These are phyloP conservation scores for Amyelois transitella DNA, from an alignment of 1,140 invertebrate species.

Conservation along the genomic window DNA sequence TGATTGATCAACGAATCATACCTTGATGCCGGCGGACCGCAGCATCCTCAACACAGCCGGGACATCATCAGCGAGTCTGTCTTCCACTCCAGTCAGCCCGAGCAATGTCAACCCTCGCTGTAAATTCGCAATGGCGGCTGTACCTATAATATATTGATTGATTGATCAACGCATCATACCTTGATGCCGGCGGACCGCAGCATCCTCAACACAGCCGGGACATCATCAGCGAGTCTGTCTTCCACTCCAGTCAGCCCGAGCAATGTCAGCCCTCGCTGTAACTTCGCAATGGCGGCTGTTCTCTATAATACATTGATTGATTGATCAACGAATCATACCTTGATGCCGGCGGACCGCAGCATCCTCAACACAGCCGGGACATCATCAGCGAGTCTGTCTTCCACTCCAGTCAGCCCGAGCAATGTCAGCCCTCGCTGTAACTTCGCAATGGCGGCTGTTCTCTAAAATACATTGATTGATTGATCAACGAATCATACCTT, in stretches of 20 bases:
- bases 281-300: conserved; percentile 82
- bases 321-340: conserved; percentile 85
- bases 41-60: conserved; percentile 93
- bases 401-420: conserved; percentile 96
- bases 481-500: conserved; percentile 87
- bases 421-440: conserved; percentile 96
- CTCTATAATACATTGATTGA: neutral
- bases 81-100: conserved; percentile 97
- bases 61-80: conserved; percentile 92
- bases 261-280: conserved; percentile 96
- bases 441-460: conserved; percentile 91
- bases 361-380: conserved; percentile 95
- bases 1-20: no score
- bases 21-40: conserved; percentile 96
- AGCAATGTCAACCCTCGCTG: conserved; percentile 96
- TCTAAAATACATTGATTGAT: no score
- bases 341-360: conserved; percentile 96
- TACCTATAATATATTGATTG: no score
- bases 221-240: conserved; percentile 91
- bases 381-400: conserved; percentile 91
- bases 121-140: conserved; percentile 91
- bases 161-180: conserved; percentile 82
- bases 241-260: conserved; percentile 98
- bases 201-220: conserved; percentile 93
- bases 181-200: conserved; percentile 97